These are phyloP conservation scores for Fragariocoptes setiger DNA, from an alignment of 1,140 invertebrate genomes.

Conservation along the genomic window DNA sequence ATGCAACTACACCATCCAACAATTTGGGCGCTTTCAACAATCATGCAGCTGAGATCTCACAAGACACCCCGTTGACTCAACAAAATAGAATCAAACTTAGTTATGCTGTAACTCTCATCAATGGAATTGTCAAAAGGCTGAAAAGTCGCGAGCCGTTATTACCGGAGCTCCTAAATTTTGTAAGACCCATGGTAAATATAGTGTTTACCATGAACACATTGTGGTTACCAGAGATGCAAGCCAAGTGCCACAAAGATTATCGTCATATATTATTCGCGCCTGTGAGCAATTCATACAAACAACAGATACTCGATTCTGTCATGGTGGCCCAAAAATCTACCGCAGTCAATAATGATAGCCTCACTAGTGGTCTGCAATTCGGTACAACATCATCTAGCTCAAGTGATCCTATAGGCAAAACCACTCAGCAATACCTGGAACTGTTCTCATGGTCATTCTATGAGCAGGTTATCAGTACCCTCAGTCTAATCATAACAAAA, in stretches of 20 bases:
- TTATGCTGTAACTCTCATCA: not conserved
- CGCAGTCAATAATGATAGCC: not conserved
- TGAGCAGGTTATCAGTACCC: not conserved
- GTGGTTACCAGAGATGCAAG: conserved; percentile 2
- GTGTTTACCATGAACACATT: conserved; percentile 1
- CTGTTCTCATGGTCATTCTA: not conserved
- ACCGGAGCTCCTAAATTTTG: not conserved
- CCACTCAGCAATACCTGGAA: not conserved
- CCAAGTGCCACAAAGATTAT: conserved; percentile 1
- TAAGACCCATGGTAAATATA: not conserved
- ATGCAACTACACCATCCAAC: too few relatives aligned
- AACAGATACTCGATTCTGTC: not conserved
- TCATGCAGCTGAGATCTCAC: not conserved
- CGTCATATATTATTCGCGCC: not conserved
- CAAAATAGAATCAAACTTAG: not conserved
- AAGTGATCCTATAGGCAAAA: not conserved
- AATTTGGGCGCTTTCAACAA: too few relatives aligned
- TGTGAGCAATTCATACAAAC: conserved; percentile 1
- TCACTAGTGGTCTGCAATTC: not conserved
- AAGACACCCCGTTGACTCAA: not conserved
- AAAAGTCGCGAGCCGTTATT: not conserved
- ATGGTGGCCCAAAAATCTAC: not conserved
- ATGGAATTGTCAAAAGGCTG: not conserved
- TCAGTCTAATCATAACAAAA: not conserved
- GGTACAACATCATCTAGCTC: not conserved